These are phyloP conservation scores for Sarcophaga carnaria DNA, from an alignment of 2,888 invertebrate species.

Conservation along the genomic window DNA sequence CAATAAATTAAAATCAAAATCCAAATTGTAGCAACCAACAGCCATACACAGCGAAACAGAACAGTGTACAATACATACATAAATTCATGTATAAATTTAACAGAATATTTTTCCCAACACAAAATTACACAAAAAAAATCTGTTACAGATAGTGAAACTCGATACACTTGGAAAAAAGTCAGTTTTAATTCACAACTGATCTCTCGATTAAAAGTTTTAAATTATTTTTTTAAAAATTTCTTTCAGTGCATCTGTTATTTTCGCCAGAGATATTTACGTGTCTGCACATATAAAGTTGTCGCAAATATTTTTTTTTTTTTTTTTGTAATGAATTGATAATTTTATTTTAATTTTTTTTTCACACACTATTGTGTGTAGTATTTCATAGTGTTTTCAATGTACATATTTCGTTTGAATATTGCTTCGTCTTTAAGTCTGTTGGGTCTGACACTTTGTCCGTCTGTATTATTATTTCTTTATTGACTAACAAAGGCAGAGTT, in stretches of 20 bases:
- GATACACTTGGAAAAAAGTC: slow-evolving; percentile 15
- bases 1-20: slow-evolving; percentile 30
- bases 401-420: slow-evolving; percentile 24
- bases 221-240: not conserved
- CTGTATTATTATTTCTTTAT: slow-evolving; percentile 39
- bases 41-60: not conserved
- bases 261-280: slow-evolving; percentile 10
- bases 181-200: too few species aligned
- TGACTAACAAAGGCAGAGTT: slow-evolving; percentile 53
- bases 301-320: slow-evolving; percentile 44
- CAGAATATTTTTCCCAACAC: slow-evolving; percentile 1
- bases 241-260: slow-evolving; percentile 29
- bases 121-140: not conserved
- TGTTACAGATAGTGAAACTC: not conserved
- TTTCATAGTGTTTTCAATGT: not conserved
- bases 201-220: too few species aligned
- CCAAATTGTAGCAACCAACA: slow-evolving; percentile 15
- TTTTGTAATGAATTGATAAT: slow-evolving; percentile 56
- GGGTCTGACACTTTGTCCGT: not conserved
- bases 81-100: not conserved
- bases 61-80: not conserved
- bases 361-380: slow-evolving; percentile 41
- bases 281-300: slow-evolving; percentile 41
- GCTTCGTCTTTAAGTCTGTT: not conserved
- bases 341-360: slow-evolving; percentile 26